These are phyloP conservation scores for Catagonus wagneri DNA, from an alignment of 2,113 vertebrate species.

Conservation along the genomic window DNA sequence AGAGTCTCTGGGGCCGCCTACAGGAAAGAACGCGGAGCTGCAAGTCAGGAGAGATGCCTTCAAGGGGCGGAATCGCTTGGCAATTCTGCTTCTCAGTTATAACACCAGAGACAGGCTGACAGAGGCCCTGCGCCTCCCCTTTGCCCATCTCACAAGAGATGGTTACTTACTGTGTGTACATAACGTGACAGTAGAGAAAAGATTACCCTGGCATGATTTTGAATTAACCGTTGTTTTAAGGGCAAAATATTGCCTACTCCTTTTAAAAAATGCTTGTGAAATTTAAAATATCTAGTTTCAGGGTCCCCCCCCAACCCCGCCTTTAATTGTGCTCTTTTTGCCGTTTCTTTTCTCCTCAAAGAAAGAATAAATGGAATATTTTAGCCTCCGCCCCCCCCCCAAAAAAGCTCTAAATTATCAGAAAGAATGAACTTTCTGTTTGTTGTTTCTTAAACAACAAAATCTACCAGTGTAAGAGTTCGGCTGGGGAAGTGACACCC, in stretches of 20 bases:
- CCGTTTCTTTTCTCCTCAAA: slow-evolving; percentile 22
- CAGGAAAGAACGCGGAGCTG: not conserved
- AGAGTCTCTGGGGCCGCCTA: not conserved
- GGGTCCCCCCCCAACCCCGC: no score
- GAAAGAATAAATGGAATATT: slow-evolving; percentile 43
- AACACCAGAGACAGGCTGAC: not conserved
- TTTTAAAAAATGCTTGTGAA: slow-evolving; percentile 10
- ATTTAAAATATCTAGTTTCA: not conserved
- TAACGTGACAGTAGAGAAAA: not conserved
- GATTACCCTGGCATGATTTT: not conserved
- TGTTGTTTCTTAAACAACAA: slow-evolving; percentile 32
- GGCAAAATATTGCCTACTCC: not conserved
- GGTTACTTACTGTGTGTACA: not conserved
- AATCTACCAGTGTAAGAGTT: not conserved
- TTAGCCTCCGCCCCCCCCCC: not conserved
- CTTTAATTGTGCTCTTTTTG: not conserved
- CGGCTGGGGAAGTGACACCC: not conserved
- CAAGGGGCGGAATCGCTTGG: not conserved
- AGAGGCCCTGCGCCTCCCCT: not conserved
- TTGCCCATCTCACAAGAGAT: not conserved
- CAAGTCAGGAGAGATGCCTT: not conserved
- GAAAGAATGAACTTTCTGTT: slow-evolving; percentile 29
- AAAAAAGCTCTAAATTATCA: not conserved
- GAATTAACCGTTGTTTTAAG: not conserved
- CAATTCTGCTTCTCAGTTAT: not conserved